Evolutionary conservation across 2,113 vertebrate genomes (phyloP).

Genomic region (Sturnus vulgaris): DNA sequence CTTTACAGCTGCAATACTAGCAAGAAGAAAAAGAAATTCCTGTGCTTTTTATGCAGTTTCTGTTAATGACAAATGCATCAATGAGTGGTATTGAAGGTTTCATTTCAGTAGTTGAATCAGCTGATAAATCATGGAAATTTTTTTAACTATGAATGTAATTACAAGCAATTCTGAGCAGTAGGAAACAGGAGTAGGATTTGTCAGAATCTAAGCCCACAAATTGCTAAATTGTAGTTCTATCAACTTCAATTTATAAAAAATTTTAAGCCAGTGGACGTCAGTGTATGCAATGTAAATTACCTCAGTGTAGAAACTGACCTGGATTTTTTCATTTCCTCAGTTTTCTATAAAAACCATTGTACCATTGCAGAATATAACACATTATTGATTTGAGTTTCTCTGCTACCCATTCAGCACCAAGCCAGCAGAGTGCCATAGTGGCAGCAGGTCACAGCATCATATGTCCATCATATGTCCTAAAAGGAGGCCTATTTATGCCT

Average conservation of each 20-base stretch:
- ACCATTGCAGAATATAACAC: neutral
- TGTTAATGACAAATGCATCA: neutral
- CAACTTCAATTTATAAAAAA: neutral
- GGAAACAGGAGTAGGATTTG: neutral
- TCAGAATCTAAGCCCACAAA: neutral
- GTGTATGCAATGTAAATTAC: neutral
- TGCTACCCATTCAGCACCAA: neutral
- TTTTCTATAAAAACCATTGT: neutral
- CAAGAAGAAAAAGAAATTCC: neutral
- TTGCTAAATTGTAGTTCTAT: neutral
- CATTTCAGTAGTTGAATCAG: neutral
- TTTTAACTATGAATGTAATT: neutral
- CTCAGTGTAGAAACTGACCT: neutral
- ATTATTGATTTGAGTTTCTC: neutral
- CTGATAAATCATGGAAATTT: neutral
- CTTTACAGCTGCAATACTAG: neutral
- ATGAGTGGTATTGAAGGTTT: neutral
- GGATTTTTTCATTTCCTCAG: neutral
- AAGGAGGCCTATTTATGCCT: neutral
- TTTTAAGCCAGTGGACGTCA: neutral
- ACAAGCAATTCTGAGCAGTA: neutral
- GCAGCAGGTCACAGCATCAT: neutral
- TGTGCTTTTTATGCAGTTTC: neutral
- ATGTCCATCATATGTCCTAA: neutral
- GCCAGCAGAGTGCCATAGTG: neutral